Base-by-base conservation (phyloP, 2,888 invertebrate genomes). In the Melangyna quadrimaculata region DNA sequence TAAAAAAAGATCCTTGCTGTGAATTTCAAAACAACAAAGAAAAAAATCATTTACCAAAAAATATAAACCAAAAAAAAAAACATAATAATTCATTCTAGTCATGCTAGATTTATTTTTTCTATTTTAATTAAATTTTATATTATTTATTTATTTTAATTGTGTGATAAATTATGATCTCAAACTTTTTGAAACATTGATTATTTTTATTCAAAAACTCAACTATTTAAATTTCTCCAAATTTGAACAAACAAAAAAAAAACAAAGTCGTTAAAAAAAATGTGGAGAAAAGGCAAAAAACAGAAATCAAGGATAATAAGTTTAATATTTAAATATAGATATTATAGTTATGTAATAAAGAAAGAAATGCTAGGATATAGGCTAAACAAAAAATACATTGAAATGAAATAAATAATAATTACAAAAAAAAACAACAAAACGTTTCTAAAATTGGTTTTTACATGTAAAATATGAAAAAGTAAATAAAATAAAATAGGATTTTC, bases 1-100 rank as follows among this genome's bases (percentile, higher is more conserved):
- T 35, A 12, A 67, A 67, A n/a, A 87, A 81, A 88, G 45, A 32
- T 87, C 88, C 88, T 88, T 88, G 88, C 82, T 87, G 87, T 87
- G 87, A 87, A 87, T 82, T 87, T 78, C 55, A 78, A 74, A 71
- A 78, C 63, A 78, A 73, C 75, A 79, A 75, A 53, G 59, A 73
- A 69, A 73, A 69, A 40, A 45, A 72, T 67, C 67, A 67, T 67
- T 32, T 51, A 51, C 65, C 63, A 73, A 77, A 61, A 71, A 57
- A 32, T 63, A n/a, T n/a, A n/a, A n/a, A n/a, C n/a, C n/a, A 70
- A 73, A 77, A 72, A 74, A 57, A 61, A 70, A 14, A 63, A 45
- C 27, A 48, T 63, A n/a, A 48, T 61, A 61, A 67, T 79, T 84
- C 72, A 79, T 77, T 79, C 79, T 84, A 84, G 84, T 84, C 84